Percentiles rank a stretch among this genome's conserved stretches.
phyloP scores from a whole-genome alignment of 1,140 invertebrate species.

The Drosophila baimaii region DNA sequence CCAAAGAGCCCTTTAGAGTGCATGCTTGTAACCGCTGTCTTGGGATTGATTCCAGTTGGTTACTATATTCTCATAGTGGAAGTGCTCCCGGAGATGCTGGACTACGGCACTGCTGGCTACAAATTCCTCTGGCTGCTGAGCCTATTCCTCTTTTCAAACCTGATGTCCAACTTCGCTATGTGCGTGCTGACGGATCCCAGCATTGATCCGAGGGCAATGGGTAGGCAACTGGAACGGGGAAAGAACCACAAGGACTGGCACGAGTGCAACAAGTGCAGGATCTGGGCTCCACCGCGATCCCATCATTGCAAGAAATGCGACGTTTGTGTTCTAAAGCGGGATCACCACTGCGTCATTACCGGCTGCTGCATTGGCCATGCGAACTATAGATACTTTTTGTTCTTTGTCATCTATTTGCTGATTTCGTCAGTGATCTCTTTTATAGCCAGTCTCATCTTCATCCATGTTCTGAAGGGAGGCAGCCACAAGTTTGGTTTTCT shows the following conservation, averaged over 20 bases:
- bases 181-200: conserved; percentile 9
- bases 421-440: not conserved
- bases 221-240: not conserved
- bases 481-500: not conserved
- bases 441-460: not conserved
- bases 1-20: not conserved
- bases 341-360: conserved; percentile 3
- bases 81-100: conserved; percentile 8
- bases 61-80: conserved; percentile 8
- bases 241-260: not conserved
- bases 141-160: not conserved
- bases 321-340: conserved; percentile 9
- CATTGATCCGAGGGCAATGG: not conserved
- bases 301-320: conserved; percentile 4
- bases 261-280: not conserved
- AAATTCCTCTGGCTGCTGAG: conserved; percentile 2
- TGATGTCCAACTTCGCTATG: conserved; percentile 18
- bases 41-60: not conserved
- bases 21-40: not conserved
- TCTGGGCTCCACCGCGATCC: not conserved
- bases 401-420: not conserved
- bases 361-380: conserved; percentile 10
- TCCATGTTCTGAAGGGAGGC: not conserved
- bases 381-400: conserved; percentile 16
- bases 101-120: conserved; percentile 4